Conservation (phyloP, 2,888 invertebrate genomes). For the Phania funesta region DNA sequence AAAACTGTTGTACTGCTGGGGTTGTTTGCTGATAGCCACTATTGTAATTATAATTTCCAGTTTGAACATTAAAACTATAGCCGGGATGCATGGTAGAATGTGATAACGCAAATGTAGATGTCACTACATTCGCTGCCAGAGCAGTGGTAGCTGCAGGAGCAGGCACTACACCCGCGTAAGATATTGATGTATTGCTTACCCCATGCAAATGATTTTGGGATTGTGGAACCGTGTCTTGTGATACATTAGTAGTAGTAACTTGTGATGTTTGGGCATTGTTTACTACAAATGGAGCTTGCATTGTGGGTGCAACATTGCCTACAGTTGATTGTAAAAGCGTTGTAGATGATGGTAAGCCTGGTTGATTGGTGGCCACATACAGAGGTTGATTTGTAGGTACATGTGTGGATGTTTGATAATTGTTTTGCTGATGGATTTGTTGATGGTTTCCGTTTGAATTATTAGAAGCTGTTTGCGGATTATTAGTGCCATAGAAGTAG, state of each 20-base stretch:
- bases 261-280: slow-evolving; percentile 41
- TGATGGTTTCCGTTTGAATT: slow-evolving; percentile 40
- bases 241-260: not conserved
- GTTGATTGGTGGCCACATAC: slow-evolving; percentile 73
- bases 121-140: slow-evolving; percentile 12
- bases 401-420: slow-evolving; percentile 22
- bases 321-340: slow-evolving; percentile 15
- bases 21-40: slow-evolving; percentile 82
- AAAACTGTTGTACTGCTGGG: slow-evolving; percentile 69
- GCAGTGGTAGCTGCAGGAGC: not conserved
- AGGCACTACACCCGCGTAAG: slow-evolving; percentile 4
- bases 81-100: slow-evolving; percentile 82
- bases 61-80: slow-evolving; percentile 82
- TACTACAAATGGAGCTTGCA: slow-evolving; percentile 68
- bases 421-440: slow-evolving; percentile 32
- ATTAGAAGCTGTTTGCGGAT: slow-evolving; percentile 7
- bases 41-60: slow-evolving; percentile 83
- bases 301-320: slow-evolving; percentile 3
- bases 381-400: slow-evolving; percentile 67
- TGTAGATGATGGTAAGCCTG: slow-evolving; percentile 47
- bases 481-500: slow-evolving; percentile 56
- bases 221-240: slow-evolving; percentile 68
- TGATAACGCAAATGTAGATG: slow-evolving; percentile 45
- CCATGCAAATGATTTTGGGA: slow-evolving; percentile 40
- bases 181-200: not conserved